These are phyloP conservation scores for Cisticola juncidis DNA, from an alignment of 2,113 vertebrate genomes.

Conservation along the genomic window DNA sequence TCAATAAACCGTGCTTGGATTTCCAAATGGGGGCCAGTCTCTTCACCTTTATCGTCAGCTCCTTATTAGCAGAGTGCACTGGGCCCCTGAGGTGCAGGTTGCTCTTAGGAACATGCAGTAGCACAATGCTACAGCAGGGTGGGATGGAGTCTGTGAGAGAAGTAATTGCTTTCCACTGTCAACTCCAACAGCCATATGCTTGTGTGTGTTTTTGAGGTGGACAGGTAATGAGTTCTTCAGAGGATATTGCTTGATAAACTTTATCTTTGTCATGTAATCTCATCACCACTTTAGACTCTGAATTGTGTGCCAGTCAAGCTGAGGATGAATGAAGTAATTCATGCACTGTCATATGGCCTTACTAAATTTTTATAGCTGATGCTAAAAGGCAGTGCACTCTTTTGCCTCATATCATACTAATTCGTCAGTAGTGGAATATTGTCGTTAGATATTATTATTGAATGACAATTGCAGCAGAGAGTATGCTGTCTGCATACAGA, in stretches of 20 bases:
- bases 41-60: too few species aligned
- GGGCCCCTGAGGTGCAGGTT: too few species aligned
- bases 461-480: constrained; percentile 8
- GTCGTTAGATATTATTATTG: not conserved
- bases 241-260: not conserved
- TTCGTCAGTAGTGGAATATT: not conserved
- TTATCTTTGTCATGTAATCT: not conserved
- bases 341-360: not conserved
- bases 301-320: not conserved
- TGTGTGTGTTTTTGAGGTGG: not conserved
- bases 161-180: not conserved
- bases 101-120: too few species aligned
- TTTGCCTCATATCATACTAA: not conserved
- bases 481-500: not conserved
- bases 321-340: not conserved
- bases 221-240: not conserved
- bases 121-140: not conserved
- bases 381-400: not conserved
- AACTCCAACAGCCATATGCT: not conserved
- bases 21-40: too few species aligned
- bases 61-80: too few species aligned
- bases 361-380: constrained; percentile 21
- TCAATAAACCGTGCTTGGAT: too few species aligned
- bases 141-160: not conserved
- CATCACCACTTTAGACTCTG: not conserved